Evolutionary conservation across 2,888 invertebrate genomes (phyloP).

Genomic region (Drosophila gaucha): DNA sequence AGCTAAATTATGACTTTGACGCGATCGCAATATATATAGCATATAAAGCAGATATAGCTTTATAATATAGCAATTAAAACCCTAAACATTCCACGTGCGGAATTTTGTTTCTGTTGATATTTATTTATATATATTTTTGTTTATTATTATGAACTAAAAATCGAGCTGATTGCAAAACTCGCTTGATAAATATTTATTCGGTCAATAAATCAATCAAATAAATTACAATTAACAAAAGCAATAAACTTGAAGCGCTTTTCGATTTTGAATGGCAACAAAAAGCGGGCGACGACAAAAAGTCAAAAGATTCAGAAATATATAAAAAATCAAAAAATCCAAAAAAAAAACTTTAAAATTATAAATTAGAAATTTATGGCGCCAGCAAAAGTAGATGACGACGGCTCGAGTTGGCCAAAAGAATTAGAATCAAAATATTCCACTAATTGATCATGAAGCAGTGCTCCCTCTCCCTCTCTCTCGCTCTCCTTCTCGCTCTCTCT

Average conservation of each 20-base stretch:
- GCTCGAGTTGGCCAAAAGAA: slow-evolving; percentile 1
- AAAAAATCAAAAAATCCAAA: slow-evolving; percentile 8
- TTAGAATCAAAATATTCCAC: slow-evolving; percentile 49
- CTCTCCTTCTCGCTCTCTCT: not conserved
- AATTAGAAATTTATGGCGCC: slow-evolving; percentile 72
- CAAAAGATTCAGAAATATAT: not conserved
- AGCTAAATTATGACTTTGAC: slow-evolving; percentile 69
- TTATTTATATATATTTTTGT: not conserved
- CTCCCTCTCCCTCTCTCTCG: not conserved
- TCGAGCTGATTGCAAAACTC: slow-evolving; percentile 69
- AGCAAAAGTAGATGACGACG: slow-evolving; percentile 26
- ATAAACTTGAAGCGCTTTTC: slow-evolving; percentile 65
- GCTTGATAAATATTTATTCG: slow-evolving; percentile 75
- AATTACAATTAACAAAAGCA: slow-evolving; percentile 79
- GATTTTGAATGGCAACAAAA: slow-evolving; percentile 39
- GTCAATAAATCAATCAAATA: slow-evolving; percentile 79
- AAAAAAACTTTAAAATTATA: slow-evolving; percentile 66
- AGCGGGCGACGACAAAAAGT: slow-evolving; percentile 38
- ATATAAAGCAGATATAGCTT: not conserved
- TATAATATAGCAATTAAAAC: slow-evolving; percentile 28
- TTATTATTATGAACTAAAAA: slow-evolving; percentile 31
- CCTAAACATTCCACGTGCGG: slow-evolving; percentile 42
- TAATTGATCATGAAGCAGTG: slow-evolving; percentile 71
- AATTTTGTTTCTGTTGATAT: not conserved
- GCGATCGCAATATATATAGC: slow-evolving; percentile 13